phyloP scores from a whole-genome alignment of 2,797 vertebrate genomes.

The Parauchenoglanis ngamensis region DNA sequence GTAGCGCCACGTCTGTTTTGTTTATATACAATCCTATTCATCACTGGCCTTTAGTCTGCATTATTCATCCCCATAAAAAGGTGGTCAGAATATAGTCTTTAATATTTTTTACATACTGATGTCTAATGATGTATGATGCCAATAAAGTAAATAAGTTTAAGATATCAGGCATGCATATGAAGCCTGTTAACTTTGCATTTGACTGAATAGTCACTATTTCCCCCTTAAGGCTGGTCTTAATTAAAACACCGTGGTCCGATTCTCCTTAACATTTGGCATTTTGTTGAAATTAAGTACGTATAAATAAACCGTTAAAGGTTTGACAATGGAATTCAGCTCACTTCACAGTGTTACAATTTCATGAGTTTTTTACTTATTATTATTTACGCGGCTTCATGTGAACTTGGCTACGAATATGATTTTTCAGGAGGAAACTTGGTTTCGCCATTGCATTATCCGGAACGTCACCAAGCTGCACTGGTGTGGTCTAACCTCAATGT shows the following conservation, averaged over 20 bases:
- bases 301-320: not conserved
- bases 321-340: not conserved
- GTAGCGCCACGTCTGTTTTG: not conserved
- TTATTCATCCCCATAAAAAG: not conserved
- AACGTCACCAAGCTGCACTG: not conserved
- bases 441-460: not conserved
- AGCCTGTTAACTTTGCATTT: not conserved
- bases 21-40: not conserved
- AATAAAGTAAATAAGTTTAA: not conserved
- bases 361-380: not conserved
- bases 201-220: not conserved
- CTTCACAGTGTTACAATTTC: not conserved
- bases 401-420: not conserved
- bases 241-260: not conserved
- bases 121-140: not conserved
- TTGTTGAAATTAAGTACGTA: not conserved
- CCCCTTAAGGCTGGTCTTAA: not conserved
- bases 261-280: not conserved
- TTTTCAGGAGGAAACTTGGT: not conserved
- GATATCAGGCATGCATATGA: not conserved
- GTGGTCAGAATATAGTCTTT: not conserved
- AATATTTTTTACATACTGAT: not conserved
- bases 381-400: not conserved
- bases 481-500: constrained; percentile 20
- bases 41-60: not conserved